Evolutionary conservation across 2,888 invertebrate species (phyloP).

Genomic region (Gryllus longicercus): DNA sequence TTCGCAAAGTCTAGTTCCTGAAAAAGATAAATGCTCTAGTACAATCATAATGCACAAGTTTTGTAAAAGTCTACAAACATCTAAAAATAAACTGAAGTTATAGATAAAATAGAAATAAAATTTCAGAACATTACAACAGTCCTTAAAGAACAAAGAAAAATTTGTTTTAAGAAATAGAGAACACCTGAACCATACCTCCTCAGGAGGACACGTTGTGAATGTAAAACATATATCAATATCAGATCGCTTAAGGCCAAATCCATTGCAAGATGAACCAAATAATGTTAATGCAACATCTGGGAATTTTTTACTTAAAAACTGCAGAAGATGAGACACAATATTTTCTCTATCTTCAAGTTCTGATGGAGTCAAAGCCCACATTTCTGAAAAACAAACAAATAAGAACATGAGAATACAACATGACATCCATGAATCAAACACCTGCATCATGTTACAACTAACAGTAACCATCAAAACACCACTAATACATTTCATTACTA

Average conservation of each 20-base stretch:
- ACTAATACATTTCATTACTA: too few species aligned
- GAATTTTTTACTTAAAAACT: conserved; percentile 43
- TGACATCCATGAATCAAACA: too few species aligned
- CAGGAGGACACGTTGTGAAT: conserved; percentile 46
- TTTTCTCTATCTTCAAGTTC: conserved; percentile 36
- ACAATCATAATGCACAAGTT: conserved; percentile 49
- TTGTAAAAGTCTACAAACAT: too few species aligned
- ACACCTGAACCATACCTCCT: conserved; percentile 38
- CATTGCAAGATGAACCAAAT: conserved; percentile 59
- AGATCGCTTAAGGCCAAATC: conserved; percentile 55
- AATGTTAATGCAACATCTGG: conserved; percentile 49
- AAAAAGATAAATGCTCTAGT: conserved; percentile 47
- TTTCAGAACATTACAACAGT: too few species aligned
- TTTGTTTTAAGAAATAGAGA: too few species aligned
- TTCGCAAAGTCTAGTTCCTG: conserved; percentile 45
- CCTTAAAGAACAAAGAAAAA: too few species aligned
- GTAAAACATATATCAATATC: conserved; percentile 60
- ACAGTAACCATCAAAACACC: too few species aligned
- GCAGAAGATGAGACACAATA: conserved; percentile 45
- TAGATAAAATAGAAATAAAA: too few species aligned
- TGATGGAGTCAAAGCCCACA: neutral
- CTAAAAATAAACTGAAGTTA: too few species aligned
- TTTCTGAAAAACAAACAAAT: neutral
- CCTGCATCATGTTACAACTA: too few species aligned
- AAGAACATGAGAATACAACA: too few species aligned